Evolutionary conservation across 2,113 vertebrate species (phyloP).

Genomic region (Triplophysa dalaica): DNA sequence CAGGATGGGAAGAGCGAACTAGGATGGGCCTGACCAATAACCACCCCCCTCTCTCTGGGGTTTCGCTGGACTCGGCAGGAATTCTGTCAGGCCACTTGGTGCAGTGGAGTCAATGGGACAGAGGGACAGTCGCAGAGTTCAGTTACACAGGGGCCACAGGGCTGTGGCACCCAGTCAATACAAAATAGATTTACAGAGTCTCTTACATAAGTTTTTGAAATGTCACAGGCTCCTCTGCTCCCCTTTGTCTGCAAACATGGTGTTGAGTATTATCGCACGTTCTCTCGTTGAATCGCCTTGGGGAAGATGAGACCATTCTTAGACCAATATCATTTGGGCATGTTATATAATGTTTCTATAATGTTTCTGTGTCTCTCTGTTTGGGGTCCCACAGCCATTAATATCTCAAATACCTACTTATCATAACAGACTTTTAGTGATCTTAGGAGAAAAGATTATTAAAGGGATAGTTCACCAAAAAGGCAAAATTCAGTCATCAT

Average conservation of each 20-base stretch:
- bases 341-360: neutral
- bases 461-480: no score
- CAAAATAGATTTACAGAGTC: slow-evolving; percentile 57
- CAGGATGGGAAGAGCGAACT: slow-evolving; percentile 68
- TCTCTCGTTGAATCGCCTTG: slow-evolving; percentile 32
- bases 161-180: slow-evolving; percentile 53
- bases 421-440: no score
- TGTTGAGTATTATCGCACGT: slow-evolving; percentile 46
- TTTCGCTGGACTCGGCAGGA: slow-evolving; percentile 62
- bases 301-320: slow-evolving; percentile 39
- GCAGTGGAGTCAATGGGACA: slow-evolving; percentile 37
- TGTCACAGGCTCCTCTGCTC: slow-evolving; percentile 38
- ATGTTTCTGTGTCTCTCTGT: no score
- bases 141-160: slow-evolving; percentile 60
- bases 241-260: slow-evolving; percentile 55
- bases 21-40: slow-evolving; percentile 71
- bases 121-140: slow-evolving; percentile 67
- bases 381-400: no score
- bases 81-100: slow-evolving; percentile 38
- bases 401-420: no score
- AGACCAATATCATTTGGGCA: slow-evolving; percentile 21
- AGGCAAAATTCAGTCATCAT: no score
- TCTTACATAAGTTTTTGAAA: slow-evolving; percentile 53
- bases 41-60: slow-evolving; percentile 36
- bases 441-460: no score